Base-by-base conservation (phyloP, 2,888 invertebrate genomes). In the Baronia brevicornis region DNA sequence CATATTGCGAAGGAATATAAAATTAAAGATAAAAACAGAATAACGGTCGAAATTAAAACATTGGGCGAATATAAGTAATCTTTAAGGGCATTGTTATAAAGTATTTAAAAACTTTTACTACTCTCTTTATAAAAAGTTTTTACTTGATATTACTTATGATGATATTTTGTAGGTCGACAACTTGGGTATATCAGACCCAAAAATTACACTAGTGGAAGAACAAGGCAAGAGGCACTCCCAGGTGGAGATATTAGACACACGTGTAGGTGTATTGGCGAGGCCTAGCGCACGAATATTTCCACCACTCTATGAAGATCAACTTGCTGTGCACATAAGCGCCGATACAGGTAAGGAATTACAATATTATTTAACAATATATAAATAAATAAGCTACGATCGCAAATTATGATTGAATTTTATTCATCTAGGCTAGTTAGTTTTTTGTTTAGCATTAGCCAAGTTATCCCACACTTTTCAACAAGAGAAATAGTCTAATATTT, bases 251-350 rank as follows among this genome's bases (percentile, higher is more conserved):
- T 62, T 93, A 28, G 88, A 56, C 77, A 88, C 59, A 73, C 89
- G 57, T 72, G 90, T 91, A 43, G 95, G 95, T 3, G 91, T 91
- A 0, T 72, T 94, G 18, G 91, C 92, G 9, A 88, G 91, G 42
- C 87, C 94, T 3, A 91, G 91, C 23, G 93, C 95, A 0, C 89
- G 93, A 43, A 90, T 95, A 2, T 85, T 95, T 24, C 94, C 95
- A 47, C 91, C 94, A 0, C 70, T 96, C 11, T 93, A 95, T 60
- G 90, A 90, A 30, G 94, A 93, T 1, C 93, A 93, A 45, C 77
- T 96, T 10, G 91, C 89, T 8, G 89, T 96, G 0, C 92, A 91
- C 55, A 91, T 95, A 25, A 72, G 75, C 1, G 61, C 70, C 43
- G 82, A 84, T 43, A 59, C 64, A 34, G 82, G 82, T 82, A 56